Evolutionary conservation across 2,888 invertebrate genomes (phyloP), one percentile per base, ranked within the genome.

Genomic region (Strigamia transsilvanica): DNA sequence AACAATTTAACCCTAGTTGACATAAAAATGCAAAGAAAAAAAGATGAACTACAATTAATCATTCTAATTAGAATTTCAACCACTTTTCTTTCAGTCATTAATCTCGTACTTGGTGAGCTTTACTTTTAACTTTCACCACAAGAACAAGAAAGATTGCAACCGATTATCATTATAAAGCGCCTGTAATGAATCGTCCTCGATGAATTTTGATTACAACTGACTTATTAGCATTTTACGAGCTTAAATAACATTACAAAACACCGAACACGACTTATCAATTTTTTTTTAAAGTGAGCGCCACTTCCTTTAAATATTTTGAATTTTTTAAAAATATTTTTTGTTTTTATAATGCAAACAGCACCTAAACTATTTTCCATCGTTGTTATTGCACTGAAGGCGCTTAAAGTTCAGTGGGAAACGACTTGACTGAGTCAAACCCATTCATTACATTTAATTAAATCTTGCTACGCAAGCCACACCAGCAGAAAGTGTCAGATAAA

Each of bases 391-490:
- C 21, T 66, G 23, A 66, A 66, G 23, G 21, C 61, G 61, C 61
- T 66, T 66, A 66, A 66, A 66, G 61, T 66, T 66, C 61, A 21
- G 23, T 23, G 61, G n/a, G 61, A 66, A 27, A n/a, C 46, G 46
- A 46, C 46, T 46, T 46, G 46, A 66, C 23, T 66, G 61, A 66
- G 61, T 66, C 61, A 66, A 66, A 66, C 21, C 23, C 61, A 66
- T 66, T 66, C 61, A 66, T 66, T 66, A 66, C 61, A 66, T 66
- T 66, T 66, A 66, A 66, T 66, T 66, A 66, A 66, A 66, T 66
- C 61, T 66, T 66, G 61, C 21, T 21, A 1, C 23, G 61, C 23
- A 66, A 66, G 61, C 61, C 13, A 66, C 61, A 66, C 61, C 61
- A 66, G 18, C 23, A 66, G 61, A 66, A 66, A 66, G 61, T 66